These are phyloP conservation scores for Echinometra lucunter DNA, from an alignment of 53 echinoderm and acorn worm species.

Conservation along the genomic window DNA sequence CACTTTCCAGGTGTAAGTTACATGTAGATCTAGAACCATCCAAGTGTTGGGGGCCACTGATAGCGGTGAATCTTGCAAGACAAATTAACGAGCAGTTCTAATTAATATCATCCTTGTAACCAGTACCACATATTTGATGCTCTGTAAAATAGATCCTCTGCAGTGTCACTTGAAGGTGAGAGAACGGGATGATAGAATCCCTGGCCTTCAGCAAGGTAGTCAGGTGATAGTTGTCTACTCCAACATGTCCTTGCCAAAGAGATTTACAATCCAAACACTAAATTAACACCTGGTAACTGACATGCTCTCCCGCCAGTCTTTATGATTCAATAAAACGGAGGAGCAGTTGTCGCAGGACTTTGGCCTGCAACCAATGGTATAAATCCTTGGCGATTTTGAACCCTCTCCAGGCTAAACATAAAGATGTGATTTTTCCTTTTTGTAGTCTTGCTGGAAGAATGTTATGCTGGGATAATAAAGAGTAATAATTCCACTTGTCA, in stretches of 20 bases:
- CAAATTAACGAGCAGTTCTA: conserved; percentile 31
- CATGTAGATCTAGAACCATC: background rate
- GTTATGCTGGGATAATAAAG: conserved; percentile 14
- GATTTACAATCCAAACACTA: conserved; percentile 57
- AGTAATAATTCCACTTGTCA: conserved; percentile 61
- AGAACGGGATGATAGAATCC: conserved; percentile 11
- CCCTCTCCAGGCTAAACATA: background rate
- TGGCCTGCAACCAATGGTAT: background rate
- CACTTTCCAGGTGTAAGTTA: too few relatives aligned
- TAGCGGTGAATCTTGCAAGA: background rate
- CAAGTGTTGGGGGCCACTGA: background rate
- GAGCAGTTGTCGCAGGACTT: background rate
- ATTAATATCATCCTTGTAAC: conserved; percentile 54
- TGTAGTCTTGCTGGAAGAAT: conserved; percentile 10
- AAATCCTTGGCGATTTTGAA: conserved; percentile 25
- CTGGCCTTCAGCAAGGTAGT: conserved; percentile 10
- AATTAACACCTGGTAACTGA: conserved; percentile 33
- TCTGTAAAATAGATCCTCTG: background rate
- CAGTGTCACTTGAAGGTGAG: background rate
- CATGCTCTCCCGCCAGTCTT: conserved; percentile 30
- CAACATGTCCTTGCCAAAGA: conserved; percentile 23
- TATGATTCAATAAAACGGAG: conserved; percentile 25
- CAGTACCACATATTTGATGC: background rate
- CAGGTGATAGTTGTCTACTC: background rate
- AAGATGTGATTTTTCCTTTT: conserved; percentile 5